These are phyloP conservation scores for Zoanthus solanderi DNA, from an alignment of 92 coral and sea anemone genomes.

Conservation along the genomic window DNA sequence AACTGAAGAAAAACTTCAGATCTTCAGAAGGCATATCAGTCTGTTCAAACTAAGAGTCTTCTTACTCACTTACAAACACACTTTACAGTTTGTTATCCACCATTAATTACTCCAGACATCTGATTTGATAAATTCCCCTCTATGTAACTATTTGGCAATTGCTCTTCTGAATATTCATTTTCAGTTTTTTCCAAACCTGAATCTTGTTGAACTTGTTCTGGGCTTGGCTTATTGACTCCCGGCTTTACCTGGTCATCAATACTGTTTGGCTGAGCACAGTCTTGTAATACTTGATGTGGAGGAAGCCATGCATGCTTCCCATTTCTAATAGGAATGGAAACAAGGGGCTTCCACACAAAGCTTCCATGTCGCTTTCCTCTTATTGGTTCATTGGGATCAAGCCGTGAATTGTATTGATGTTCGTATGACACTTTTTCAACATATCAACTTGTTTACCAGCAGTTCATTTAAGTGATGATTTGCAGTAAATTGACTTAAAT, in stretches of 20 bases:
- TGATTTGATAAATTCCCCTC: background rate
- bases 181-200: background rate
- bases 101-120: background rate
- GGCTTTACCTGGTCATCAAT: background rate
- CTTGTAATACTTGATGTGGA: background rate
- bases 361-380: slow-evolving; percentile 96
- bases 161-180: background rate
- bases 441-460: slow-evolving; percentile 12
- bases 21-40: no score
- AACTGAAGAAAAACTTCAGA: no score
- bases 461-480: slow-evolving; percentile 36
- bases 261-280: background rate
- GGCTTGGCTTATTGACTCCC: background rate
- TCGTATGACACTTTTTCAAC: slow-evolving; percentile 91
- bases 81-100: background rate
- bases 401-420: slow-evolving; percentile 95
- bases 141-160: no score
- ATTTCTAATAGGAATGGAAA: slow-evolving; percentile 46
- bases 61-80: no score
- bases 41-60: no score
- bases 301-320: background rate
- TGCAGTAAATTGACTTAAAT: slow-evolving; percentile 41
- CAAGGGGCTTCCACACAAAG: slow-evolving; percentile 83
- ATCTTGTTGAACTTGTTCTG: slow-evolving; percentile 22
- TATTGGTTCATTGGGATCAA: slow-evolving; percentile 90